phyloP scores from a whole-genome alignment of 2,113 vertebrate species.

The Pomatostomus ruficeps region DNA sequence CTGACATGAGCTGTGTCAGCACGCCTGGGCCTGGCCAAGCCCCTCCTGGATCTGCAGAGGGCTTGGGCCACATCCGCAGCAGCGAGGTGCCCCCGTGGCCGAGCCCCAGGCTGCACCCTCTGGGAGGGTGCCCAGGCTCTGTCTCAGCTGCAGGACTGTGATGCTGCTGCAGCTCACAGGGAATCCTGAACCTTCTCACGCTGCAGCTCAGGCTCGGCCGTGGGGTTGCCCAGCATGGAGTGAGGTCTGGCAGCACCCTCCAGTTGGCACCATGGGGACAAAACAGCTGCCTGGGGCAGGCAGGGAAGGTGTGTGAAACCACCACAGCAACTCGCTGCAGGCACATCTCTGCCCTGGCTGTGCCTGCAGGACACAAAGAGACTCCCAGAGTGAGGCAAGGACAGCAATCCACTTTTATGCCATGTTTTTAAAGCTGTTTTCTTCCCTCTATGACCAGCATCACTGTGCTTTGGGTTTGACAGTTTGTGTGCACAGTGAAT shows the following conservation, averaged over 20 bases:
- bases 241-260: not conserved
- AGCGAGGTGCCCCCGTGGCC: not conserved
- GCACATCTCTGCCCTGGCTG: not conserved
- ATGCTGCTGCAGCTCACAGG: not conserved
- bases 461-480: not conserved
- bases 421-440: not conserved
- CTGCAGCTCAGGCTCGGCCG: rapidly evolving
- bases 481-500: not conserved
- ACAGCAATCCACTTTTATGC: not conserved
- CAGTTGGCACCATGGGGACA: rapidly evolving
- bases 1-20: not conserved
- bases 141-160: not conserved
- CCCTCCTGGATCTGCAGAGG: not conserved
- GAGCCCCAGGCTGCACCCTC: not conserved
- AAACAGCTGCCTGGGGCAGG: not conserved
- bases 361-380: not conserved
- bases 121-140: not conserved
- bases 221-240: not conserved
- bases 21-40: not conserved
- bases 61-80: not conserved
- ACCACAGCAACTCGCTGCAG: not conserved
- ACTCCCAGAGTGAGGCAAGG: not conserved
- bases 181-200: rapidly evolving
- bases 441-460: not conserved
- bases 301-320: not conserved